Base-by-base conservation (phyloP, 2,888 invertebrate species). In the Aplocera efformata region DNA sequence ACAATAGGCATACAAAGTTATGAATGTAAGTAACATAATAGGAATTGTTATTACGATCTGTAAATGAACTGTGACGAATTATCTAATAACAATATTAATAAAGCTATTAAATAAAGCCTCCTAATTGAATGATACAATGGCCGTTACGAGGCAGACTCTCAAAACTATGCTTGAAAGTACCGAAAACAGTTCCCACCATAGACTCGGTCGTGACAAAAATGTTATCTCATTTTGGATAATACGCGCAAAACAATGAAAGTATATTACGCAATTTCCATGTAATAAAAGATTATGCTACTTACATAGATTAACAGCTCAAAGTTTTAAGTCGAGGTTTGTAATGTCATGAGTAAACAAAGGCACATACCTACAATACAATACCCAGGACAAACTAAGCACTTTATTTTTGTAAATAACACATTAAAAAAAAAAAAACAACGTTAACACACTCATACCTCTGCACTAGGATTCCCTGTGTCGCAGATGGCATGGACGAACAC, bases 201-300 rank as follows among this genome's bases (percentile, higher is more conserved):
- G 6, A 1, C 59, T 68, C 13, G 13, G 59, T 68, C 67, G 65
- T 66, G 70, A 72, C 70, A 71, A 63, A 67, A 70, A 67, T 64
- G 70, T 79, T 81, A 81, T 81, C 76, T 80, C 71, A 80, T 79
- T 82, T 72, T 53, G 63, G 71, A 63, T 72, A 72, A 79, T 72
- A 64, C 56, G 48, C 40, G 60, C 67, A 63, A 72, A 72, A 82
- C 81, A 84, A 81, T 79, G 77, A 71, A 68, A 64, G 66, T 58
- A 49, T 22, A 26, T 55, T 52, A 48, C 43, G 51, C 38, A 47
- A 54, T 40, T 21, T 11, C 28, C 35, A 37, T 42, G 50, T 50
- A 50, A 50, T 48, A 34, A 42, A 32, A 45, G 49, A 50, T 52
- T 42, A 44, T 25, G 41, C 42, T 42, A 44, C 39, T 43, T 42